phyloP scores from a whole-genome alignment of 1,140 invertebrate species.

The Pristionchus pacificus region DNA sequence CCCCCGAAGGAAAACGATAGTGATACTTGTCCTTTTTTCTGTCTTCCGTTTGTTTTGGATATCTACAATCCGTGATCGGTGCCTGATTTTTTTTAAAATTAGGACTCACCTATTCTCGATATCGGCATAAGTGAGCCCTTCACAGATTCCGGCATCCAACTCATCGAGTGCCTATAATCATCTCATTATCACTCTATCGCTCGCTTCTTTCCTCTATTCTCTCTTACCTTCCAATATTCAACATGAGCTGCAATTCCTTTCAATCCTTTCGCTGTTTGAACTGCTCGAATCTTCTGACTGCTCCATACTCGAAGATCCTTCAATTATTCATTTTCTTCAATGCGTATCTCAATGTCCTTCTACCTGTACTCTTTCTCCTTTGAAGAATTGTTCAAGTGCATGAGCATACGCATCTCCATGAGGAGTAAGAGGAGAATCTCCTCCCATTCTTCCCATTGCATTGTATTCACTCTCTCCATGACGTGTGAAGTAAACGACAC shows the following conservation, averaged over 20 bases:
- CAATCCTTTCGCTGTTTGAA: conserved; percentile 85
- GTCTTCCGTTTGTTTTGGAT: conserved; percentile 89
- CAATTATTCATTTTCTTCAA: conserved; percentile 19
- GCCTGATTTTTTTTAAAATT: too few relatives aligned
- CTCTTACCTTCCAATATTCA: conserved; percentile 80
- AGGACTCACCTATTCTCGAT: conserved; percentile 68
- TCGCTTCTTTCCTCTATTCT: too few relatives aligned
- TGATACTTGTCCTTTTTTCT: conserved; percentile 96
- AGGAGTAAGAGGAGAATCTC: conserved; percentile 81
- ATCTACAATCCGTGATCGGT: conserved; percentile 85
- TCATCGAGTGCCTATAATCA: conserved; percentile 80
- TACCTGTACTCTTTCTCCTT: conserved; percentile 40
- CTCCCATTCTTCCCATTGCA: conserved; percentile 84
- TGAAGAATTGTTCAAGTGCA: conserved; percentile 77
- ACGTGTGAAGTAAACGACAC: conserved; percentile 80
- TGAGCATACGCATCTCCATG: conserved; percentile 78
- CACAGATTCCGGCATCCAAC: conserved; percentile 98
- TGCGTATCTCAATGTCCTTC: conserved; percentile 80
- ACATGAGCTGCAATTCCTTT: conserved; percentile 74
- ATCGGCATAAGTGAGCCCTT: conserved; percentile 98
- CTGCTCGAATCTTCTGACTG: conserved; percentile 88
- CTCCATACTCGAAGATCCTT: conserved; percentile 88
- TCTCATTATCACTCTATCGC: too few relatives aligned
- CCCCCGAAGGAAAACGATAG: conserved; percentile 93
- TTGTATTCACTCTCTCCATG: conserved; percentile 96